These are phyloP conservation scores for Grallaria varia DNA, from an alignment of 2,113 vertebrate genomes.

Conservation along the genomic window DNA sequence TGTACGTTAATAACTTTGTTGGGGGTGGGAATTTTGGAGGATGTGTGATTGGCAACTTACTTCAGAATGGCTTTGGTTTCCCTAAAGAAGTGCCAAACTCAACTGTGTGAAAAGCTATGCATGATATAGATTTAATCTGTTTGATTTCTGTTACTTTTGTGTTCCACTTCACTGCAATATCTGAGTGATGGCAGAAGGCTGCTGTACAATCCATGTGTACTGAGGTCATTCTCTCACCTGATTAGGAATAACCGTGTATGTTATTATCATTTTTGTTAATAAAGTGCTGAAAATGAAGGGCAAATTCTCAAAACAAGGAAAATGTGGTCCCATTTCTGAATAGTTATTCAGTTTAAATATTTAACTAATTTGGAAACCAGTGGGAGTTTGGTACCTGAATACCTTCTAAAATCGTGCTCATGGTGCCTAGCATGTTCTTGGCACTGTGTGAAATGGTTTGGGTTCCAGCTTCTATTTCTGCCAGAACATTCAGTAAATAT, in stretches of 20 bases:
- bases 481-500: slow-evolving; percentile 64
- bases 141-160: not conserved
- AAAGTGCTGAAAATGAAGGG: not conserved
- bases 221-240: not conserved
- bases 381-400: slow-evolving; percentile 34
- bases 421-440: slow-evolving; percentile 17
- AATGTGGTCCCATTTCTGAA: not conserved
- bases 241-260: not conserved
- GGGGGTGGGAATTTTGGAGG: not conserved
- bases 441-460: slow-evolving; percentile 34
- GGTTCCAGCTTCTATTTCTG: slow-evolving; percentile 64
- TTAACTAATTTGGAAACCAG: slow-evolving; percentile 23
- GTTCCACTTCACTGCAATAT: not conserved
- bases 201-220: not conserved
- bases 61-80: slow-evolving; percentile 1
- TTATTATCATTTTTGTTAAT: not conserved
- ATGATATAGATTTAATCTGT: not conserved
- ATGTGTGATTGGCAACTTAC: not conserved
- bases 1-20: not conserved
- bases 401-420: slow-evolving; percentile 12
- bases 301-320: not conserved
- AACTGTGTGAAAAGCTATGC: not conserved
- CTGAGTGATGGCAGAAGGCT: not conserved
- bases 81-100: not conserved
- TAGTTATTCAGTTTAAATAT: not conserved